Base-by-base conservation (phyloP, 2,113 vertebrate species). In the Lampris megalopsis region DNA sequence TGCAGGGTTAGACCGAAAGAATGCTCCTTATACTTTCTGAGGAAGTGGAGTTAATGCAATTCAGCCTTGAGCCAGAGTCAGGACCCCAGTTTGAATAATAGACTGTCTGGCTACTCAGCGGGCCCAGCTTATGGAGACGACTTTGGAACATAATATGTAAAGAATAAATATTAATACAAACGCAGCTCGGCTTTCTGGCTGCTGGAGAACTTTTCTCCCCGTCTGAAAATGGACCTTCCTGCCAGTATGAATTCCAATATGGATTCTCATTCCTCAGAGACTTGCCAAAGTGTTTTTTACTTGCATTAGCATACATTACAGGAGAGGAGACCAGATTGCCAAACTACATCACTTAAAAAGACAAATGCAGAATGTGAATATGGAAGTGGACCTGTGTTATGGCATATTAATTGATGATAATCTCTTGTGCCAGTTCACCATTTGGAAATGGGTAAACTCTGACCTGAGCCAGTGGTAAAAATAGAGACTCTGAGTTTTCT, bases 391-490 rank as follows among this genome's bases (percentile, higher is more conserved):
- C 83, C 71, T 61, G 1, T 86, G 73, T 92, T 91, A 89, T 88
- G 85, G 87, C 86, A 87, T 92, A 81, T 91, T 92, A 92, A 92
- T 91, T 86, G 83, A 89, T 83, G 84, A 70, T 85, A 81, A 91
- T 90, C 85, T 73, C 77, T 83, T 35, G 73, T 90, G 90, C 92
- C 90, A 90, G 91, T 91, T 85, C 87, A 83, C 79, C 84, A 65
- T 88, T 89, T 79, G 73, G 72, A 88, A 86, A 87, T 45, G 80
- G 66, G 24, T 6, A 80, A 89, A 61, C 89, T 88, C 69, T 89
- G 80, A 84, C 90, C 86, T 66, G 70, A 0, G 68, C 50, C 1
- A 74, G 42, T 48, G 81, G 72, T 87, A 88, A 88, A 88, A 83
- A 85, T 90, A 90, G 86, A 80, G 58, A 9, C 47, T 2, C 50